Evolutionary conservation across 2,888 invertebrate genomes (phyloP).

Genomic region (Alsophila aescularia): DNA sequence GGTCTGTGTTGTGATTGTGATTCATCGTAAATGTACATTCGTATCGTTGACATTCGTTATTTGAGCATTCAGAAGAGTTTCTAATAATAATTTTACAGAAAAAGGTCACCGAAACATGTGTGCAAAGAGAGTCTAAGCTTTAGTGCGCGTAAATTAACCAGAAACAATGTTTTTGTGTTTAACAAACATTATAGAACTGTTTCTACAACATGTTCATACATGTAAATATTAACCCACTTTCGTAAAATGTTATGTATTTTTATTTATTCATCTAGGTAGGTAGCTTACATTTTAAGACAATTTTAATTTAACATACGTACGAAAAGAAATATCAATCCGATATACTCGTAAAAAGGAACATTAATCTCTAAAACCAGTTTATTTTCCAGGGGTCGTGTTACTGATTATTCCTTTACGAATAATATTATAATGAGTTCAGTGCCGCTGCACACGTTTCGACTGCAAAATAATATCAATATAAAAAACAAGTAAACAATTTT

Average conservation of each 20-base stretch:
- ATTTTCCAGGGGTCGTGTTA: background rate
- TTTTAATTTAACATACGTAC: background rate
- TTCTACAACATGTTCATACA: too few species aligned
- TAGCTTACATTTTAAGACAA: too few species aligned
- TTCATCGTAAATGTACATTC: too few species aligned
- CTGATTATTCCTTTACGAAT: background rate
- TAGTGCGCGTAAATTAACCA: background rate
- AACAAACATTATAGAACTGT: background rate
- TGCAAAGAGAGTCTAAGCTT: background rate
- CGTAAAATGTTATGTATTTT: too few species aligned
- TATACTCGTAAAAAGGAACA: background rate
- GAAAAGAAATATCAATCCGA: background rate
- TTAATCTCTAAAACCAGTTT: background rate
- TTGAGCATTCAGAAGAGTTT: background rate
- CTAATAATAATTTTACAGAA: background rate
- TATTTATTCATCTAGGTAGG: too few species aligned
- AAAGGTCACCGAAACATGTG: background rate
- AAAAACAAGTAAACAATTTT: too few species aligned
- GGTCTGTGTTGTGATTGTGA: too few species aligned
- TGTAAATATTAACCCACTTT: too few species aligned
- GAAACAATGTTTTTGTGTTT: background rate
- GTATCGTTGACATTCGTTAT: too few species aligned
- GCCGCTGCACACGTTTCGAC: background rate
- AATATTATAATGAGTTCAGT: background rate
- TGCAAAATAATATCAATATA: too few species aligned